phyloP scores from a whole-genome alignment of 2,888 invertebrate species.

The Xestia sexstrigata region DNA sequence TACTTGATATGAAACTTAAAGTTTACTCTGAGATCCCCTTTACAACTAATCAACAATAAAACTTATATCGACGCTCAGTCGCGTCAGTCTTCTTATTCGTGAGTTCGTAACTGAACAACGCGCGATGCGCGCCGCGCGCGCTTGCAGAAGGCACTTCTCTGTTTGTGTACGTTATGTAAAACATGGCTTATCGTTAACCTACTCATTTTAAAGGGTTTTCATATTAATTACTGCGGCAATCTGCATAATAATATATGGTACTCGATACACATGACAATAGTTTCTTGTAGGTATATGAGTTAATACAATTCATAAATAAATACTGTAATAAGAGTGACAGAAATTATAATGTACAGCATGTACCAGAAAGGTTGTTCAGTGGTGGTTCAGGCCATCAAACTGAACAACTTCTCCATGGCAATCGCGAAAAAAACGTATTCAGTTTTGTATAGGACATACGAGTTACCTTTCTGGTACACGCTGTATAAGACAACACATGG shows the following conservation, averaged over 20 bases:
- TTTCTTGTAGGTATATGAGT: slow-evolving; percentile 11
- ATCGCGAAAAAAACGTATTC: neutral
- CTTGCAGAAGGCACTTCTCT: slow-evolving; percentile 27
- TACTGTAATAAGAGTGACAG: neutral
- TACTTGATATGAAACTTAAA: slow-evolving; percentile 73
- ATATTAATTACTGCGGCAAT: neutral
- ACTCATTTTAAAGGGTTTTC: neutral
- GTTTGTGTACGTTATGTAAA: neutral
- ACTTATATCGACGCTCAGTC: slow-evolving; percentile 27
- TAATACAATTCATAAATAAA: slow-evolving; percentile 6
- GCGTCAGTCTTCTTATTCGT: slow-evolving; percentile 1
- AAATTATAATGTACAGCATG: neutral
- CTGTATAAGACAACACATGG: neutral
- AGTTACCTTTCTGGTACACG: neutral
- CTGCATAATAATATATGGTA: neutral
- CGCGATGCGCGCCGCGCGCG: neutral
- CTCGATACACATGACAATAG: neutral
- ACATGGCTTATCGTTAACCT: neutral
- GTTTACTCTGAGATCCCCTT: slow-evolving; percentile 75
- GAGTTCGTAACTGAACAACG: slow-evolving; percentile 12
- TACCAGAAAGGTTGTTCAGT: neutral
- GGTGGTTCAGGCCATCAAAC: neutral
- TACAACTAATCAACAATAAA: slow-evolving; percentile 72
- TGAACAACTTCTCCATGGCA: neutral
- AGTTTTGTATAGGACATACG: neutral